phyloP scores from a whole-genome alignment of 1,140 invertebrate species.

The Euura lappo region DNA sequence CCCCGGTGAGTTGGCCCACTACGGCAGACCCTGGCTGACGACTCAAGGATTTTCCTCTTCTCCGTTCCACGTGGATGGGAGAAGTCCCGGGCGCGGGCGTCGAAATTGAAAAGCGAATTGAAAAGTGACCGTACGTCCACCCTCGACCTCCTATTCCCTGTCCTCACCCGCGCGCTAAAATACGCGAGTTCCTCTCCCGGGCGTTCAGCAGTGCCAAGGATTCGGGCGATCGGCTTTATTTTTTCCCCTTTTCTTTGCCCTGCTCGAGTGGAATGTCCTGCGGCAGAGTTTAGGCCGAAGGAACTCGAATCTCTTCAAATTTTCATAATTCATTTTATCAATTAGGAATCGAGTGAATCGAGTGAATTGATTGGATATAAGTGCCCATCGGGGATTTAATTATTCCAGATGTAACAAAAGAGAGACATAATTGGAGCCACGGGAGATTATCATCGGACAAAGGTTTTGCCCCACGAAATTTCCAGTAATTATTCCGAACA shows the following conservation, averaged over 20 bases:
- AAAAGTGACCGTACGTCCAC: constrained; percentile 6
- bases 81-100: neutral
- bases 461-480: no score
- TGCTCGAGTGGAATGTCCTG: neutral
- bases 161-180: neutral
- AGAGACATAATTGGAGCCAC: no score
- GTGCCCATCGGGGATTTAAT: no score
- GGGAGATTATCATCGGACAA: no score
- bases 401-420: no score
- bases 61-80: neutral
- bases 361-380: no score
- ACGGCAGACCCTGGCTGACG: neutral
- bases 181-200: neutral
- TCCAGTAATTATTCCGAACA: no score
- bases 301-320: neutral
- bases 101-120: constrained; percentile 4
- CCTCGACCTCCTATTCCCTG: constrained; percentile 1
- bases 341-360: neutral
- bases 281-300: neutral
- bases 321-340: neutral
- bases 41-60: neutral
- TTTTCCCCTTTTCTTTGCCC: neutral
- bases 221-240: neutral
- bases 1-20: neutral
- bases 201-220: neutral